Evolutionary conservation across 2,113 vertebrate species (phyloP), one percentile per base, ranked within the genome.

Genomic region (Ammodramus savannarum): DNA sequence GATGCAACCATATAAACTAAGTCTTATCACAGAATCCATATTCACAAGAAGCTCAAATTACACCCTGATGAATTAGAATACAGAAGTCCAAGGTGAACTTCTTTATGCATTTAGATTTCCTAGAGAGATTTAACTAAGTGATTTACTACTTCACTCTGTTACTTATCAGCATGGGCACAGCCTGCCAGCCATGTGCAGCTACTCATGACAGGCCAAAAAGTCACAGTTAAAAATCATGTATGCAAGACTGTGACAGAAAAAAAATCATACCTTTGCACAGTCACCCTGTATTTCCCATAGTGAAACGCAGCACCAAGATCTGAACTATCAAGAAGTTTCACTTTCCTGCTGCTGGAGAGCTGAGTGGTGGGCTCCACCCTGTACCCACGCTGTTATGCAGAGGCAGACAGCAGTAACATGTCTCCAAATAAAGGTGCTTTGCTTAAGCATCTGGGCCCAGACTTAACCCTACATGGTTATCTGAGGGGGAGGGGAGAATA

Each of bases 401-500:
- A 84, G 17, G 41, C 7, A 84, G 34, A n/a, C n/a, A n/a, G 21
- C 23, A 52, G 27, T 11, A 68, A 32, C 11, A 17, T 3, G 0
- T 12, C n/a, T 68, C 25, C 15, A 11, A 84, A 66, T 49, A 66
- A 69, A 91, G 2, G 11, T 43, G n/a, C 22, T 12, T 65, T 76
- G 52, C 59, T 16, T 17, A 74, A 82, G 26, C 14, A 58, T 51
- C 21, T 52, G 16, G 51, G 9, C 16, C 22, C 39, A 66, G 11
- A 83, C 22, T 59, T 71, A 83, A 61, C 3, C 13, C 17, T 31
- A 59, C 15, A 16, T 21, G 4, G 17, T 59, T 79, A 85, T 41
- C 29, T 22, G 51, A 38, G 3, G 3, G 6, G 5, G 3, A 26
- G 5, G 1, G 5, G 7, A 4, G 9, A 34, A 32, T 59, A 68